Conservation (phyloP, 2,797 vertebrate species). For the Chaenodraco wilsoni region DNA sequence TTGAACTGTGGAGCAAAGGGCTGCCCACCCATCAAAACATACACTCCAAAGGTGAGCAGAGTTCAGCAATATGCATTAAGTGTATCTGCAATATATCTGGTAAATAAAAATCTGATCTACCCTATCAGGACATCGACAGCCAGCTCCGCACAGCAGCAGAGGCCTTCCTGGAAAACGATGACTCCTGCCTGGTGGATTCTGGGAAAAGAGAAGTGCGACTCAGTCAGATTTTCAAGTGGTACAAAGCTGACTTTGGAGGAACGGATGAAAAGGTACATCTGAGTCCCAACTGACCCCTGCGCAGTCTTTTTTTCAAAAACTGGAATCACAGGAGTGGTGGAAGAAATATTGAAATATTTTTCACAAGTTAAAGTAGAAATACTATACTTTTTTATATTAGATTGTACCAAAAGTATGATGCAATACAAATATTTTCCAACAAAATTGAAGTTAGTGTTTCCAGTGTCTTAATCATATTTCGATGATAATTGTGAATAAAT, state of each 20-base stretch:
- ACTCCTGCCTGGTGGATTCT: slow-evolving; percentile 80
- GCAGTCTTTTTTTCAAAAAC: neutral
- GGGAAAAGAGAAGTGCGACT: slow-evolving; percentile 83
- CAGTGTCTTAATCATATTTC: too few relatives aligned
- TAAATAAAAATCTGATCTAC: neutral
- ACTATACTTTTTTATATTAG: neutral
- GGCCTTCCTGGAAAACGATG: slow-evolving; percentile 84
- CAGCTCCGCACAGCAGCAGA: slow-evolving; percentile 83
- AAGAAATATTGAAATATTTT: neutral
- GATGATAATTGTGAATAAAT: neutral
- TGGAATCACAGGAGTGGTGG: neutral
- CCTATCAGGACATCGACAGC: slow-evolving; percentile 79
- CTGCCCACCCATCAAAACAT: slow-evolving; percentile 87
- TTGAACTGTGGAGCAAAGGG: slow-evolving; percentile 86
- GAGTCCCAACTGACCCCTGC: neutral
- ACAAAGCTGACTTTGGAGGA: slow-evolving; percentile 86
- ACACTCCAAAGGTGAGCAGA: slow-evolving; percentile 79
- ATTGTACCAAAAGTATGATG: neutral
- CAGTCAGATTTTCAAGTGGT: slow-evolving; percentile 88
- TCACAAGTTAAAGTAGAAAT: neutral
- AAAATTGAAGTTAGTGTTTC: too few relatives aligned
- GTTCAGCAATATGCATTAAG: neutral
- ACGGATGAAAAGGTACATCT: slow-evolving; percentile 83
- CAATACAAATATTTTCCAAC: too few relatives aligned
- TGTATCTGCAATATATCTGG: neutral